Evolutionary conservation across 2,888 invertebrate genomes (phyloP).

Genomic region (Deilephila porcellus): DNA sequence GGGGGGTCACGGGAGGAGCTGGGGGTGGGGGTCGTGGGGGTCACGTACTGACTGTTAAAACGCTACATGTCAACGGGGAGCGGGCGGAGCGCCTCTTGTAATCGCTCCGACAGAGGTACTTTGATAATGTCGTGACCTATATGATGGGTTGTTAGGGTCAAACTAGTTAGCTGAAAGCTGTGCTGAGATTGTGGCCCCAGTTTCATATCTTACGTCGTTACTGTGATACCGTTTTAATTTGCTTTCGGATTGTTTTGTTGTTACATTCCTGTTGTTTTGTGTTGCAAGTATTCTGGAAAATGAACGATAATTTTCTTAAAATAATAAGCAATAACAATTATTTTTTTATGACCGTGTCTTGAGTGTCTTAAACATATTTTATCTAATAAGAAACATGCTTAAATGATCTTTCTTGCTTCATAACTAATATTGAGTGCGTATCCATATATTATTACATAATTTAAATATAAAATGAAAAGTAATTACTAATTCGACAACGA

Average conservation of each 20-base stretch:
- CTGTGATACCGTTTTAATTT: neutral
- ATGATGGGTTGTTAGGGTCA: constrained; percentile 50
- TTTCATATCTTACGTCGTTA: constrained; percentile 15
- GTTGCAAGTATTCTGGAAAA: no score
- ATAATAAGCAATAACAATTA: no score
- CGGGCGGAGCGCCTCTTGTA: constrained; percentile 69
- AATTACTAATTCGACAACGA: neutral
- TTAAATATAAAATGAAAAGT: neutral
- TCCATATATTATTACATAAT: neutral
- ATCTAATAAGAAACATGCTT: no score
- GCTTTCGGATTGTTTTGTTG: neutral
- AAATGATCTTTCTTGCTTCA: no score
- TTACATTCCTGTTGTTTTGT: neutral
- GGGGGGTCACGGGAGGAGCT: constrained; percentile 49
- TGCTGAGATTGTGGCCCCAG: neutral
- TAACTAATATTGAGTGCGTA: no score
- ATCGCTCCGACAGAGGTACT: constrained; percentile 68
- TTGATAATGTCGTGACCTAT: constrained; percentile 79
- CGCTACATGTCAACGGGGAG: constrained; percentile 80
- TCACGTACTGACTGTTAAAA: constrained; percentile 83
- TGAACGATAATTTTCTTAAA: no score
- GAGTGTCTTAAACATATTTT: no score
- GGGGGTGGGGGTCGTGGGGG: constrained; percentile 44
- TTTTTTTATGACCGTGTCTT: no score
- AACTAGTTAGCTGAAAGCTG: constrained; percentile 43